Conservation (phyloP, 2,113 vertebrate genomes). For the Proteles cristata region DNA sequence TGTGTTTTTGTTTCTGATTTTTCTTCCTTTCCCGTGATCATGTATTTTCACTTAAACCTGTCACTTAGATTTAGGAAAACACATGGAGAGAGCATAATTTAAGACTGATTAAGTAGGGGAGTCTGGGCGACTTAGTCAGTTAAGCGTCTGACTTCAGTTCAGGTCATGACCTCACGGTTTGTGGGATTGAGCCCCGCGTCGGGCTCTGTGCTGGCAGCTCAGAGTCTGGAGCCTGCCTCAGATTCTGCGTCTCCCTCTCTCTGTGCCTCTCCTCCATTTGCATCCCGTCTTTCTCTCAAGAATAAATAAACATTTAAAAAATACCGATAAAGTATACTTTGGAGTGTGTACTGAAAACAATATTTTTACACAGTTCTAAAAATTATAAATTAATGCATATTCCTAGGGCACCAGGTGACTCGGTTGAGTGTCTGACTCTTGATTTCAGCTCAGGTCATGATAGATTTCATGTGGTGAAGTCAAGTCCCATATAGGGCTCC, state of each 20-base stretch:
- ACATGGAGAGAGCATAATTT: not conserved
- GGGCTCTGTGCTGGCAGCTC: no score
- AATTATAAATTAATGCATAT: not conserved
- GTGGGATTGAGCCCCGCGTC: fast-evolving
- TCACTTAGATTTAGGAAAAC: not conserved
- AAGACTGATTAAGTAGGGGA: not conserved
- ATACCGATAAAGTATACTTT: not conserved
- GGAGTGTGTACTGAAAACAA: not conserved
- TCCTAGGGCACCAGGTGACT: not conserved
- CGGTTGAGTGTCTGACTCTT: no score
- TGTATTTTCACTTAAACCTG: not conserved
- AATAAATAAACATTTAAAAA: not conserved
- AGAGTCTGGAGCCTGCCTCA: no score
- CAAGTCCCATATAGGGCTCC: no score
- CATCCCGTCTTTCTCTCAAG: no score
- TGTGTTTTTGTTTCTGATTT: fast-evolving
- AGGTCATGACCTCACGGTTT: fast-evolving
- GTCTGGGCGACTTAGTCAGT: no score
- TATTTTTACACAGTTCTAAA: not conserved
- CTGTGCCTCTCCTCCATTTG: no score
- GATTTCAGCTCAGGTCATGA: no score
- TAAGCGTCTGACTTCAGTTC: no score
- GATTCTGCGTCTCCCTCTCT: no score
- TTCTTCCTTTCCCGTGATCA: not conserved
- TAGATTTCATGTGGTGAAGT: no score